phyloP scores from a whole-genome alignment of 1,140 invertebrate genomes.

The Drosophila dunni region DNA sequence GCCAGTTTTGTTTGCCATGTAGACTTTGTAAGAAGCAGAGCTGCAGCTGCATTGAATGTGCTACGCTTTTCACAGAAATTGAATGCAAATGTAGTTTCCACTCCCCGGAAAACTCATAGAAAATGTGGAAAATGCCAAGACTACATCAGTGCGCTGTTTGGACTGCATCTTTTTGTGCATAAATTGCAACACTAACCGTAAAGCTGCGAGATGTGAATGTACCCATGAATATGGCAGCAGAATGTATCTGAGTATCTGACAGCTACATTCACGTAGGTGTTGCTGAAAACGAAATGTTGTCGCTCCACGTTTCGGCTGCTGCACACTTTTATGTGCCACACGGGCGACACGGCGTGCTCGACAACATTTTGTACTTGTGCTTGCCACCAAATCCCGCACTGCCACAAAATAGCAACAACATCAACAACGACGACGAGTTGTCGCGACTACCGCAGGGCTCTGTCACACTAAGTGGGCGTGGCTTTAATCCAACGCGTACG shows the following conservation, averaged over 20 bases:
- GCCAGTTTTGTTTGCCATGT: constrained; percentile 52
- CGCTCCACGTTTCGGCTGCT: constrained; percentile 49
- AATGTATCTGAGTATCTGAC: constrained; percentile 49
- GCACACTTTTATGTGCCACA: constrained; percentile 72
- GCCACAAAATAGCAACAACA: constrained; percentile 3
- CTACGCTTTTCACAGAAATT: constrained; percentile 69
- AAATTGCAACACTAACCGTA: constrained; percentile 77
- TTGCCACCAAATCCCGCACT: constrained; percentile 19
- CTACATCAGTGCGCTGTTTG: constrained; percentile 1
- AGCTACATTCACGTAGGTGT: constrained; percentile 51
- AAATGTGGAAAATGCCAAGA: constrained; percentile 13
- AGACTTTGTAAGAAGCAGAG: constrained; percentile 23
- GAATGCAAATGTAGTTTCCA: constrained; percentile 40
- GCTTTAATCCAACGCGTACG: constrained; percentile 7
- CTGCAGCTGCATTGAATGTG: constrained; percentile 64
- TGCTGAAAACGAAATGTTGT: constrained; percentile 63
- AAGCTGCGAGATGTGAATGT: constrained; percentile 71
- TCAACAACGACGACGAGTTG: constrained; percentile 1
- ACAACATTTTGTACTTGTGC: constrained; percentile 67
- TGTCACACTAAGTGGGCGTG: neutral
- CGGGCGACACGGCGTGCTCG: constrained; percentile 49
- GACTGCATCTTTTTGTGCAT: constrained; percentile 59
- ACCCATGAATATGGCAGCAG: constrained; percentile 37
- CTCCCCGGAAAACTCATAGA: neutral
- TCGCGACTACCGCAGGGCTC: constrained; percentile 13